These are phyloP conservation scores for Tachuris rubrigastra DNA, from an alignment of 2,113 vertebrate genomes.

Conservation along the genomic window DNA sequence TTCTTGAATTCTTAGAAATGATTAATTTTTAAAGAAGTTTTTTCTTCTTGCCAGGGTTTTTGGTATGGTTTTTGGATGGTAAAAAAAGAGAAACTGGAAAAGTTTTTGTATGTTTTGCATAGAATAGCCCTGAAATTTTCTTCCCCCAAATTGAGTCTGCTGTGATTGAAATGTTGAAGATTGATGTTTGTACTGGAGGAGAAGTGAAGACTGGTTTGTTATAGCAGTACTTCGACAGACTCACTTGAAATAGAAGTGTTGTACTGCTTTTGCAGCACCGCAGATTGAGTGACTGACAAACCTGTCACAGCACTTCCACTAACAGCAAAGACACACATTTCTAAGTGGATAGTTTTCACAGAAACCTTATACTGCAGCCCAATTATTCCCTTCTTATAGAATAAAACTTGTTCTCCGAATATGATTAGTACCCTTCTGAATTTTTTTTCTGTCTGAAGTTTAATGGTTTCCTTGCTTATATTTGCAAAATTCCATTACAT, in stretches of 20 bases:
- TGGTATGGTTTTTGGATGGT: not conserved
- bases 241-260: constrained; percentile 9
- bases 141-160: rapidly evolving
- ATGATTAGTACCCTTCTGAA: not conserved
- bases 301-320: constrained; percentile 20
- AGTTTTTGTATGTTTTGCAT: not conserved
- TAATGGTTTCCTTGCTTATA: not conserved
- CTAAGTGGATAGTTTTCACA: not conserved
- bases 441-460: not conserved
- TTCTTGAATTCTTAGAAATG: not conserved
- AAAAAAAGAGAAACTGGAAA: not conserved
- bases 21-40: not conserved
- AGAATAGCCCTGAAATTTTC: not conserved
- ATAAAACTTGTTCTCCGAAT: not conserved
- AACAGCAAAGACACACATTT: not conserved
- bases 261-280: not conserved
- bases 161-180: not conserved
- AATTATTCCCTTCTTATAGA: not conserved
- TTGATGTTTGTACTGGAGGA: not conserved
- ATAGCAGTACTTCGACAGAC: not conserved
- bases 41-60: not conserved
- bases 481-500: not conserved
- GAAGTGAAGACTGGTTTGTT: not conserved
- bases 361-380: not conserved
- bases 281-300: constrained; percentile 26